These are phyloP conservation scores for Chaetorhynchus papuensis DNA, from an alignment of 2,113 vertebrate genomes.

Conservation along the genomic window DNA sequence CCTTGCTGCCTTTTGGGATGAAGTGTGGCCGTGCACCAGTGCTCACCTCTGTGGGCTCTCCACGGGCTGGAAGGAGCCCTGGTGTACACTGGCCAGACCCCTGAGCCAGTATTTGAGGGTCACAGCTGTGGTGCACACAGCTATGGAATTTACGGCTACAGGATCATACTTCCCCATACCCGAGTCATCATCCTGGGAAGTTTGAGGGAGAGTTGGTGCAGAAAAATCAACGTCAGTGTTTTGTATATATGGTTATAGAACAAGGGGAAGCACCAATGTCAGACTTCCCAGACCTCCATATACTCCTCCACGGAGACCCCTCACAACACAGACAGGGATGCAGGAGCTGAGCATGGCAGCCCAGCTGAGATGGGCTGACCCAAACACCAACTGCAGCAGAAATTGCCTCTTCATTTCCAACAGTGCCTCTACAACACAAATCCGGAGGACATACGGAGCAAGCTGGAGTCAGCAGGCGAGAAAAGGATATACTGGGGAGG, in stretches of 20 bases:
- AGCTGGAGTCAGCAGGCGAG: background rate
- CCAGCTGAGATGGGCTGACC: background rate
- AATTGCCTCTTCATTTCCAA: background rate
- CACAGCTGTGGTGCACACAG: rapidly evolving
- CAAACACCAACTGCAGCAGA: background rate
- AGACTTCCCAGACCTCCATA: background rate
- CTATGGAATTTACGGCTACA: background rate
- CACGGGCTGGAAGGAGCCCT: background rate
- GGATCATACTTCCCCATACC: background rate
- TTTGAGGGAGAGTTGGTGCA: background rate
- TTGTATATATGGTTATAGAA: background rate
- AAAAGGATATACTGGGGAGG: background rate
- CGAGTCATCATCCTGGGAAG: background rate
- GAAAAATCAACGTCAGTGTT: background rate
- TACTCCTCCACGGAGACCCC: background rate
- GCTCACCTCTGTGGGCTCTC: background rate
- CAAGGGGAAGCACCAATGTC: background rate
- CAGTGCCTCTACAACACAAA: background rate
- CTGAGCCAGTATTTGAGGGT: background rate
- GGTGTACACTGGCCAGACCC: background rate
- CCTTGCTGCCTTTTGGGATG: background rate
- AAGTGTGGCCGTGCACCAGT: background rate
- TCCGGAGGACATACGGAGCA: rapidly evolving
- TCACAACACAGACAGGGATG: background rate
- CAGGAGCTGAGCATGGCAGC: background rate